Percentiles rank a stretch among this genome's conserved stretches.
These are phyloP conservation scores for Cheracebus regulus DNA, from an alignment of 2,797 vertebrate species.

Conservation along the genomic window DNA sequence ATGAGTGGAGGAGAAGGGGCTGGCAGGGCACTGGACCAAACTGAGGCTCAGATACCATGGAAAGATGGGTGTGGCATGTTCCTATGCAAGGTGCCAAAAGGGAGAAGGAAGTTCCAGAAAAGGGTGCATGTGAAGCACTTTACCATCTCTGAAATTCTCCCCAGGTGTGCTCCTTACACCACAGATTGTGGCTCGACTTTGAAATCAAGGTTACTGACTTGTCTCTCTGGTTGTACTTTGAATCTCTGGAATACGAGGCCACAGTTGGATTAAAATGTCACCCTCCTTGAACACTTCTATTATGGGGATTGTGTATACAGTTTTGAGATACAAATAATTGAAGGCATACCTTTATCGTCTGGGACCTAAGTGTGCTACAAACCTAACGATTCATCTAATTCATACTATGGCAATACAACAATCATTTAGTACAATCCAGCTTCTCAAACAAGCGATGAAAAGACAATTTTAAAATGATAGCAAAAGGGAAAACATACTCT, in stretches of 20 bases:
- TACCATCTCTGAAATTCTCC: neutral
- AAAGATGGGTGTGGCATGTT: neutral
- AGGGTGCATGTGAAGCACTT: neutral
- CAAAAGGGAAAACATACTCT: neutral
- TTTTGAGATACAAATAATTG: slow-evolving; percentile 7
- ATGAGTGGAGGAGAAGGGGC: neutral
- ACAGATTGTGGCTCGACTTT: neutral
- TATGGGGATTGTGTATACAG: neutral
- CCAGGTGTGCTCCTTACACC: neutral
- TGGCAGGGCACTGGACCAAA: neutral
- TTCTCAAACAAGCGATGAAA: slow-evolving; percentile 6
- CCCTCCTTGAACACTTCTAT: neutral
- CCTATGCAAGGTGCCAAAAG: neutral
- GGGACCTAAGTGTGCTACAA: neutral
- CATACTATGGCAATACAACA: neutral
- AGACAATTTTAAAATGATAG: slow-evolving; percentile 27
- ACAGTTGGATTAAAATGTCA: neutral
- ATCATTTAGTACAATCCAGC: neutral
- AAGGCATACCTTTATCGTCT: neutral
- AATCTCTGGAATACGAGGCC: neutral
- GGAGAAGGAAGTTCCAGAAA: neutral
- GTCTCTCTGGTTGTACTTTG: neutral
- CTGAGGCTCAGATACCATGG: accelerated
- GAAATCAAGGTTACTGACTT: neutral
- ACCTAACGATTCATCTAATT: neutral